A percentile compares a stretch with the other conserved stretches of the same genome.
Evolutionary conservation across 2,797 vertebrate genomes (phyloP).

Genomic region (Sebastes oblongus): DNA sequence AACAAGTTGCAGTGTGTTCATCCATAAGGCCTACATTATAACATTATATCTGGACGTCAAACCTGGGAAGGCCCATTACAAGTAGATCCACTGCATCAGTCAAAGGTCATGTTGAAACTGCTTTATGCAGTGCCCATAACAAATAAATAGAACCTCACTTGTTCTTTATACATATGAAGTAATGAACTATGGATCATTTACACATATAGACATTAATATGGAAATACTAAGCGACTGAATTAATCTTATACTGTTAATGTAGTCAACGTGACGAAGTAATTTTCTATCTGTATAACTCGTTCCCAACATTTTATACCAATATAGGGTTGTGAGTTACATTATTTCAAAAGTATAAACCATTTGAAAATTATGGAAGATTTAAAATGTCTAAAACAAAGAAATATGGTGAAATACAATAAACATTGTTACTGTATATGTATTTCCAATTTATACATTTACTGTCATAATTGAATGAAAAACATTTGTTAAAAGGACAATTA

Average conservation of each 20-base stretch:
- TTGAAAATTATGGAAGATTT: neutral
- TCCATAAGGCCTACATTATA: neutral
- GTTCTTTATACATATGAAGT: no score
- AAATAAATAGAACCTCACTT: neutral
- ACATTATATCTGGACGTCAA: neutral
- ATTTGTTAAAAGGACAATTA: neutral
- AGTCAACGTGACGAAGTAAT: neutral
- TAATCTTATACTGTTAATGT: neutral
- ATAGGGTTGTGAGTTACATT: neutral
- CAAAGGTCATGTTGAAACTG: neutral
- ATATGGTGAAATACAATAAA: neutral
- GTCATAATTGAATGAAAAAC: neutral
- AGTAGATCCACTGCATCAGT: neutral
- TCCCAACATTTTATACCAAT: neutral
- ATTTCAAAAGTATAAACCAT: neutral
- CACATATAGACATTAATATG: neutral
- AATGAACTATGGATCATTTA: neutral
- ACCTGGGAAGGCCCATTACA: neutral
- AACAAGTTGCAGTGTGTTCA: neutral
- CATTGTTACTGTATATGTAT: neutral
- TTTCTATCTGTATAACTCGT: neutral
- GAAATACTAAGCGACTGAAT: neutral
- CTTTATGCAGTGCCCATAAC: no score
- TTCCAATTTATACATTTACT: neutral
- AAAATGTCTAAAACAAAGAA: neutral